Evolutionary conservation across 2,797 vertebrate genomes (phyloP), one percentile per base, ranked within the genome.

Genomic region (Discoglossus pictus): DNA sequence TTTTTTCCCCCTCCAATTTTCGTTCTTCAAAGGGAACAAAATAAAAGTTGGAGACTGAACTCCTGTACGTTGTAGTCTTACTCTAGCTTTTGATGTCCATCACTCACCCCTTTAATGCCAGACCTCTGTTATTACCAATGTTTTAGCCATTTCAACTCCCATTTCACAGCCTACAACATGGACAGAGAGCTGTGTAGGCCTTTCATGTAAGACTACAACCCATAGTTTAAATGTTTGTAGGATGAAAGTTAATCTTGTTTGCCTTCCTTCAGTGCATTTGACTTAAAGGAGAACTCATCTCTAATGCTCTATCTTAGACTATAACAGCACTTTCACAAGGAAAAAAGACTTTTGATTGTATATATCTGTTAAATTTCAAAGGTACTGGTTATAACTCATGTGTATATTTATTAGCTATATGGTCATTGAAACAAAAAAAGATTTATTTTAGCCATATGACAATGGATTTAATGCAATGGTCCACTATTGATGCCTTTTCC

Each of bases 21-120:
- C 85, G 88, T 74, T 92, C 92, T 96, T 98, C 96, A 98, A 98
- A 99, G 93, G 90, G 77, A 86, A 93, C 86, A 94, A 92, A 94
- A 92, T 92, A 90, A 91, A 91, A 92, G 89, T 93, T 86, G 65
- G 89, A 89, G 86, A 73, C 85, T 80, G 76, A 84, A 82, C 86
- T 84, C 84, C 34, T 78, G 78, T 81, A 77, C 62, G 69, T 72
- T 78, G 80, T 76, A 79, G 72, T 75, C 83, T 81, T 75, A 70
- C 80, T 78, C 67, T 74, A 59, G 84, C 88, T 91, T 98, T 98
- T 99, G 93, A 97, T 94, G 95, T 94, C 78, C 76, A 82, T 76
- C 79, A 77, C 78, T 84, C 82, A 76, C 83, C 83, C 90, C 90
- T 95, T 94, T 94, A 90, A 94, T 91, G 91, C 90, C 82, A 83